A percentile compares a stretch with the other conserved stretches of the same genome.
Evolutionary conservation across 2,797 vertebrate genomes (phyloP).

Genomic region (Simalia tracyae): DNA sequence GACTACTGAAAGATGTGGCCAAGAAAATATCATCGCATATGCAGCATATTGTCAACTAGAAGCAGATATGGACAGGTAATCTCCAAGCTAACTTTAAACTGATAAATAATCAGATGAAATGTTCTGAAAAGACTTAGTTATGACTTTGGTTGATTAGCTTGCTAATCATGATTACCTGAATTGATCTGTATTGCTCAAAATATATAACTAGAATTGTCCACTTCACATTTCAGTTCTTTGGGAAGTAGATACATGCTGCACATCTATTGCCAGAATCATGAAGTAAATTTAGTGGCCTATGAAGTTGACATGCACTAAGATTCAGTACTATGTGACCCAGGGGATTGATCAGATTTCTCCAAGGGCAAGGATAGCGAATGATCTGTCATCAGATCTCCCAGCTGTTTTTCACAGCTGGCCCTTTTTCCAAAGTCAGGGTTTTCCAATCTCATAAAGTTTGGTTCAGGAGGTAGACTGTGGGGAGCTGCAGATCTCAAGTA

Average conservation of each 20-base stretch:
- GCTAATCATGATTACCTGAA: not conserved
- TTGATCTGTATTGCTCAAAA: not conserved
- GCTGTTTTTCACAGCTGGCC: not conserved
- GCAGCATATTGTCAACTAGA: slow-evolving; percentile 98
- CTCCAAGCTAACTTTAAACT: not conserved
- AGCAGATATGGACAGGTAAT: slow-evolving; percentile 90
- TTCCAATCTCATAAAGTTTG: not conserved
- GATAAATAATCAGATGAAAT: not conserved
- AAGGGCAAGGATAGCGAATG: not conserved
- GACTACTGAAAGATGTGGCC: slow-evolving; percentile 91
- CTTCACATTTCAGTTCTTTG: too few relatives aligned
- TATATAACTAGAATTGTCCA: not conserved
- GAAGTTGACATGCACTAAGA: too few relatives aligned
- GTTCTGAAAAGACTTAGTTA: not conserved
- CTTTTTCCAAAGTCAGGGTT: not conserved
- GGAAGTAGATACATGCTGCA: too few relatives aligned
- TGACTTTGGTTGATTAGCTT: not conserved
- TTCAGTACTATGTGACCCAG: not conserved
- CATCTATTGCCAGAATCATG: too few relatives aligned
- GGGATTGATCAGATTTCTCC: not conserved
- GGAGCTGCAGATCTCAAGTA: not conserved
- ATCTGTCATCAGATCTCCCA: not conserved
- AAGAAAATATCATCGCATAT: slow-evolving; percentile 96
- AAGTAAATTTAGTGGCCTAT: too few relatives aligned
- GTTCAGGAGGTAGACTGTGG: not conserved